Evolutionary conservation across 2,888 invertebrate genomes (phyloP), one percentile per base, ranked within the genome.

Genomic region (Melanophora roralis): DNA sequence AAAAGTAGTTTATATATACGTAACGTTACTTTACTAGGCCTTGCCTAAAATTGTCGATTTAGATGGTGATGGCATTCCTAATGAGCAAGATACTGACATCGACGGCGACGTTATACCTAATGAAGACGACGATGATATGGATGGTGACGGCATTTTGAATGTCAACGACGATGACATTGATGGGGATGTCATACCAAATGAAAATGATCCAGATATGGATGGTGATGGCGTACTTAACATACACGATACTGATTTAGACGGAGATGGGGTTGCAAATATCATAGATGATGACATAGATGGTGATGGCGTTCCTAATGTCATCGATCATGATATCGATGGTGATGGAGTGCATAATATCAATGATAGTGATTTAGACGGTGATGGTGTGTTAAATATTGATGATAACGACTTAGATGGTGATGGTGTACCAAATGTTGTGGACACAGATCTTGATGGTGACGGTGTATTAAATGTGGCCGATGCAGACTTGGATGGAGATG

Each of bases 211-310:
- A 62, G 86, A 86, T 51, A 84, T 83, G 71, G 84, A 84, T 67
- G 84, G 84, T 0, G 83, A 85, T 74, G 84, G 80, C 51, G 77
- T 84, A 36, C 78, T 83, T 0, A 84, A 84, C 36, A 82, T 83
- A 51, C 80, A 78, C 9, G 83, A 81, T 32, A 47, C 67, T 5
- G 78, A 78, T 51, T 83, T 87, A 62, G 90, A 90, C 82, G 89
- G 89, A 84, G 92, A 91, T 81, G 90, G 91, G 27, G 85, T 86
- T 55, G 92, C 92, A 27, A 92, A 92, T 88, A 82, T 84, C 38
- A 86, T 85, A 21, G 84, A 84, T 34, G 82, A 83, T 21, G 86
- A 86, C 55, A 85, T 87, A 76, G 85, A 86, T 49, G 86, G 85
- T 79, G 88, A 87, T 83, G 87, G 89, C 55, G 87, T 88, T 81